These are phyloP conservation scores for Luperina nickerlii DNA, from an alignment of 2,888 invertebrate genomes.

Conservation along the genomic window DNA sequence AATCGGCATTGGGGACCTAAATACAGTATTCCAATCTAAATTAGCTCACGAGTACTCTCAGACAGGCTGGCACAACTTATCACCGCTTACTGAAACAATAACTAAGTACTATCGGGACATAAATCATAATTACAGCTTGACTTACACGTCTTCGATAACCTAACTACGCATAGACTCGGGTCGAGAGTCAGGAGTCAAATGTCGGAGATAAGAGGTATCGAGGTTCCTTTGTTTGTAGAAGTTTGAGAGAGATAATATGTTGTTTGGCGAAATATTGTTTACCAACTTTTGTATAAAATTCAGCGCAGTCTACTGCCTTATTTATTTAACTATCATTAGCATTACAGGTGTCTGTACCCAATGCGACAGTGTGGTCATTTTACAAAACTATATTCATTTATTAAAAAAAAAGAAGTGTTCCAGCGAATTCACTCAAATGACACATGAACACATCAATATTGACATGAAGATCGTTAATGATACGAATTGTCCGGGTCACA, in stretches of 20 bases:
- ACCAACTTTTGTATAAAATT: conserved; percentile 13
- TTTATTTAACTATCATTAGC: too few relatives aligned
- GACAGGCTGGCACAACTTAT: conserved; percentile 45
- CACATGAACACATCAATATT: too few relatives aligned
- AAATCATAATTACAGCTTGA: conserved; percentile 55
- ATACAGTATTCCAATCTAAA: conserved; percentile 2
- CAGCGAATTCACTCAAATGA: too few relatives aligned
- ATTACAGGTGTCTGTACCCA: too few relatives aligned
- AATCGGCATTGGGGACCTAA: background rate
- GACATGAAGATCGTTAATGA: too few relatives aligned
- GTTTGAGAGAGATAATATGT: background rate
- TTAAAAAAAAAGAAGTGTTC: too few relatives aligned
- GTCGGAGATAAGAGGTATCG: conserved; percentile 40
- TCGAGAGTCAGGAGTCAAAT: conserved; percentile 42
- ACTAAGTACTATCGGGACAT: conserved; percentile 25
- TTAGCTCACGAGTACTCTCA: conserved; percentile 20
- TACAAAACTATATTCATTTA: too few relatives aligned
- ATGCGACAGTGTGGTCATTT: too few relatives aligned
- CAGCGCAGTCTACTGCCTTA: too few relatives aligned
- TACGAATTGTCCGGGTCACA: too few relatives aligned
- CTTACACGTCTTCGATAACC: conserved; percentile 67
- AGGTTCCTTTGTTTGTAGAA: conserved; percentile 53
- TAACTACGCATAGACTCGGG: conserved; percentile 64
- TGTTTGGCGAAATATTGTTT: conserved; percentile 28
- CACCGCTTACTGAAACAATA: conserved; percentile 37